Evolutionary conservation across 30 jellyfish, hydroid and myxozoan species (phyloP).

Genomic region (Catostylus mosaicus): DNA sequence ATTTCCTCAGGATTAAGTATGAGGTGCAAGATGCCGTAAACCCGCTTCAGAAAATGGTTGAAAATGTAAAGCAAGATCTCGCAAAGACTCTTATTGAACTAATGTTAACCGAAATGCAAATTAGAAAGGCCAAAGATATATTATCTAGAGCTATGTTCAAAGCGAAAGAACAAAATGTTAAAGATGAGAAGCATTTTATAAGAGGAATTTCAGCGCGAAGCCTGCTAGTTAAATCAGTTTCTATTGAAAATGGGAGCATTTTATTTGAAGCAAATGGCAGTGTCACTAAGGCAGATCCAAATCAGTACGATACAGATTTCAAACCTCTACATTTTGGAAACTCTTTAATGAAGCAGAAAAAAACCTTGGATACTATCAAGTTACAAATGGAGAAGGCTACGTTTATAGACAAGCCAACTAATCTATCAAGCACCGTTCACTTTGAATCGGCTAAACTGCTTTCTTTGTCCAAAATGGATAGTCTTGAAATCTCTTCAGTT

Average conservation of each 20-base stretch:
- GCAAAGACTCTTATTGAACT: neutral
- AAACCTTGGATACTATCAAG: neutral
- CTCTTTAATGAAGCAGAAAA: neutral
- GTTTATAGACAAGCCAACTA: neutral
- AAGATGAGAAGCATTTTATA: conserved; percentile 22
- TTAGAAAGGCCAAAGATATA: neutral
- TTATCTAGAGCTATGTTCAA: conserved; percentile 14
- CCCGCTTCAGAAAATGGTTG: conserved; percentile 30
- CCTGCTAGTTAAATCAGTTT: neutral
- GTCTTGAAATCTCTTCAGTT: neutral
- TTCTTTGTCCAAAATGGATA: neutral
- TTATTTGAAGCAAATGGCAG: conserved; percentile 8
- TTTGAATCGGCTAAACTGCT: neutral
- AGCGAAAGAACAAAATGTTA: conserved; percentile 11
- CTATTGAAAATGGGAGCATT: conserved; percentile 36
- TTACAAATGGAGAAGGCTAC: neutral
- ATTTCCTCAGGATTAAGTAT: conserved; percentile 28
- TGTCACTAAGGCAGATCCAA: conserved; percentile 6
- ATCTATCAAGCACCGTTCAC: neutral
- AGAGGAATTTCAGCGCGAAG: neutral
- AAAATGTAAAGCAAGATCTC: conserved; percentile 22
- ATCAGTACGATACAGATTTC: neutral
- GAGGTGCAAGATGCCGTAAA: conserved; percentile 33
- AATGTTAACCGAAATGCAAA: neutral
- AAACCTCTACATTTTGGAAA: neutral